Base-by-base conservation (phyloP, 2,797 vertebrate genomes). In the Loris lydekkerianus region DNA sequence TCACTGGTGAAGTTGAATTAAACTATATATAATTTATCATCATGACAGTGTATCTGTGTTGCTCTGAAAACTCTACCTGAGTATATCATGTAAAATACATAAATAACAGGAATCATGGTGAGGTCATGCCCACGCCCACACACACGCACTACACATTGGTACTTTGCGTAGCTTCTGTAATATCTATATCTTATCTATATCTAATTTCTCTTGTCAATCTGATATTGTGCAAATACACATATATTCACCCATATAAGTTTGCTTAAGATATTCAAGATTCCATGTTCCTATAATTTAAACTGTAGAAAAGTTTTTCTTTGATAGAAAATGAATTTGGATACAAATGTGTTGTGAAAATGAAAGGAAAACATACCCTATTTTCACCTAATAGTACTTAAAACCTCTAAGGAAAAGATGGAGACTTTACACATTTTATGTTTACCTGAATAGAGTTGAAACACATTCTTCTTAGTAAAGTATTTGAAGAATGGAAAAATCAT, bases 21-120 rank as follows among this genome's bases (percentile, higher is more conserved):
- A 94, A 88, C 40, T n/a, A n/a, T 29, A n/a, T 29, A 63, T 40
- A 80, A 89, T 94, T 96, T 92, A 85, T 88, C 77, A 94, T 87
- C 73, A 78, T 83, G 84, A 86, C n/a, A 86, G 13, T 37, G 7
- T 73, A 86, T 82, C 46, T 96, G 17, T 77, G 37, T 89, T 96
- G 31, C 61, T 75, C 23, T 93, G 34, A n/a, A 73, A 96, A 95
- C 5, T 86, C 49, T 15, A 61, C 25, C 70, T 93, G 85, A 83
- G 63, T 63, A 60, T 94, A 92, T 53, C 49, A 53, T 53, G 49
- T 60, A 93, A 80, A 95, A 84, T 15, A 94, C 23, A 91, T n/a
- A 96, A 91, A 85, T 46, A 82, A n/a, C 13, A 65, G 17, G 9
- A 81, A 85, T 86, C 65, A 49, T 60, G 61, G 49, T 49, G 49